Evolutionary conservation across 2,888 invertebrate genomes (phyloP).

Genomic region (Agyllia agylla): DNA sequence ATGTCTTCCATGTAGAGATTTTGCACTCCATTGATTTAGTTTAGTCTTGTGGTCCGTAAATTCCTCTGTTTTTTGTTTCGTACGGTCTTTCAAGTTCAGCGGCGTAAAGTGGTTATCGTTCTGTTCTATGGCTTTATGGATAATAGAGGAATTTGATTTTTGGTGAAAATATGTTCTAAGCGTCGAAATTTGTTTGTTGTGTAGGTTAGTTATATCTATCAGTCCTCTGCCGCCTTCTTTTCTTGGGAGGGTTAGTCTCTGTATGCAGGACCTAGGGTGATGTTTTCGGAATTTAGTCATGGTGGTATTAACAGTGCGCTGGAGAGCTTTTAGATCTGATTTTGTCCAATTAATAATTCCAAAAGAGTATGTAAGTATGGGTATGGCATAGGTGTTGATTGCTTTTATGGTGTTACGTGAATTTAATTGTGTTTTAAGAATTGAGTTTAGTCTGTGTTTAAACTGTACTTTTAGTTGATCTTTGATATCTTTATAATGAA

Average conservation of each 20-base stretch:
- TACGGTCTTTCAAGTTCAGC: too few relatives aligned
- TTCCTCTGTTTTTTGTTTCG: too few relatives aligned
- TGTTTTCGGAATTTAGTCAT: constrained; percentile 31
- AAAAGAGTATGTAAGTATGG: constrained; percentile 25
- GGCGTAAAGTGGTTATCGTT: too few relatives aligned
- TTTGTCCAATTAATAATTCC: constrained; percentile 21
- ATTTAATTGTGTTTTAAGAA: constrained; percentile 13
- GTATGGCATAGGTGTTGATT: constrained; percentile 34
- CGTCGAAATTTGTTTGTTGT: constrained; percentile 46
- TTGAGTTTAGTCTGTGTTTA: constrained; percentile 20
- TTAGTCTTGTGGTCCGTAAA: not conserved
- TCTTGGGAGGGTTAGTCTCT: not conserved
- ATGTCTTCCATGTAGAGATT: not conserved
- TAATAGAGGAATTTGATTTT: too few relatives aligned
- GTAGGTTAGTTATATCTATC: constrained; percentile 33
- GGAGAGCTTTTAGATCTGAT: too few relatives aligned
- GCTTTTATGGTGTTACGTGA: constrained; percentile 4
- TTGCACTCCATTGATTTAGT: not conserved
- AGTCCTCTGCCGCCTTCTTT: constrained; percentile 42
- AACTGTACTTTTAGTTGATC: constrained; percentile 13
- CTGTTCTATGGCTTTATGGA: too few relatives aligned
- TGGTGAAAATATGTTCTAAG: constrained; percentile 16
- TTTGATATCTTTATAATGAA: not conserved
- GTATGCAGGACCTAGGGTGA: constrained; percentile 12
- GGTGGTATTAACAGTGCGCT: not conserved